phyloP scores from a whole-genome alignment of 2,113 vertebrate genomes.

The Chamaea fasciata region DNA sequence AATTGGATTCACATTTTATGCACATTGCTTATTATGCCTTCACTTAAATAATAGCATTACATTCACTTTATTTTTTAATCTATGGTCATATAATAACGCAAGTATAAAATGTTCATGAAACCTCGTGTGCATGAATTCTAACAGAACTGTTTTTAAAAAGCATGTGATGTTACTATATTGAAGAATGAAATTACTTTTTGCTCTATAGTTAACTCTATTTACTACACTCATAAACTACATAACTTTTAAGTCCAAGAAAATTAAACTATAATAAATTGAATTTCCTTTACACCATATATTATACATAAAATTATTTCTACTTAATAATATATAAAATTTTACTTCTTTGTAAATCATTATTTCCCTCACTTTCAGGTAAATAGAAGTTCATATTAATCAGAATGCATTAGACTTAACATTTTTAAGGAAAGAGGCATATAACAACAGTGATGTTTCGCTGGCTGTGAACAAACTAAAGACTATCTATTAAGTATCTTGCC shows the following conservation, averaged over 20 bases:
- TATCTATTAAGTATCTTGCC: background rate
- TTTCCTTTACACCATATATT: background rate
- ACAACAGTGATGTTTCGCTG: background rate
- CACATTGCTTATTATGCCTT: background rate
- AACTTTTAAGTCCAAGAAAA: conserved; percentile 18
- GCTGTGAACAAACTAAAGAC: background rate
- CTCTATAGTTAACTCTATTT: background rate
- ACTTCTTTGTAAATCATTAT: background rate
- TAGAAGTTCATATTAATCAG: background rate
- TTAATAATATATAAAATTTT: background rate
- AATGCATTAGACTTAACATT: background rate
- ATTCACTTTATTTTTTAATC: background rate
- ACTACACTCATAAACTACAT: background rate
- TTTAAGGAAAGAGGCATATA: background rate
- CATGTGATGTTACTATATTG: background rate
- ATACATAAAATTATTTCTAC: background rate
- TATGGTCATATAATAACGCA: background rate
- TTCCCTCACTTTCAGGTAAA: background rate
- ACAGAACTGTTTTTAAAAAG: background rate
- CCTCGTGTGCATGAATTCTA: background rate
- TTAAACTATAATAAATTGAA: background rate
- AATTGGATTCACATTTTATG: background rate
- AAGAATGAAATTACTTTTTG: background rate
- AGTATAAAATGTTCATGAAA: background rate
- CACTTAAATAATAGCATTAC: background rate